A percentile compares a stretch with the other conserved stretches of the same genome.
Evolutionary conservation across 1,140 invertebrate species (phyloP).

Genomic region (Drosophila pallidifrons): DNA sequence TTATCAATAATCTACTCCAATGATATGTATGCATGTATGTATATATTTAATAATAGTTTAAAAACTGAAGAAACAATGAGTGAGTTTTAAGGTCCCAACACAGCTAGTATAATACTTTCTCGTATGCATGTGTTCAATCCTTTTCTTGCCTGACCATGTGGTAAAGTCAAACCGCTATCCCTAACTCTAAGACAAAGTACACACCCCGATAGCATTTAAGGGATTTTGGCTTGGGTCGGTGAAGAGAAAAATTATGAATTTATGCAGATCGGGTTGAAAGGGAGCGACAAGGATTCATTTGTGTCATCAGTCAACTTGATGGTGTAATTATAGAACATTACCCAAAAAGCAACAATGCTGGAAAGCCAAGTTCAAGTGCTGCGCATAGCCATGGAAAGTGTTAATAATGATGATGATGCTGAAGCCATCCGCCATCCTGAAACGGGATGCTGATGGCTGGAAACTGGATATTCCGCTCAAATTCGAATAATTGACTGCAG

Average conservation of each 20-base stretch:
- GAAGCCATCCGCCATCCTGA: slow-evolving; percentile 27
- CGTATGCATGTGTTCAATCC: not conserved
- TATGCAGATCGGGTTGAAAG: slow-evolving; percentile 75
- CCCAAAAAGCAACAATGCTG: slow-evolving; percentile 52
- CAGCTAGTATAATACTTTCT: not conserved
- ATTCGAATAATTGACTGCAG: slow-evolving; percentile 74
- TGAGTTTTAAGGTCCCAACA: no score
- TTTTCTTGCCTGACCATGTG: not conserved
- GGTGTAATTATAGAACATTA: slow-evolving; percentile 84
- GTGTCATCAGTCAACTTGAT: slow-evolving; percentile 85
- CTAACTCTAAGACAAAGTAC: slow-evolving; percentile 10
- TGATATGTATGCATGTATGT: no score
- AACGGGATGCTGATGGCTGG: slow-evolving; percentile 70
- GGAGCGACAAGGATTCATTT: slow-evolving; percentile 84
- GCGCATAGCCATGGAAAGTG: slow-evolving; percentile 63
- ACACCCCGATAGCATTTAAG: slow-evolving; percentile 12
- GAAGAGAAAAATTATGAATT: slow-evolving; percentile 77
- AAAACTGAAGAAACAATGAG: no score
- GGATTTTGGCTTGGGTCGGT: slow-evolving; percentile 15
- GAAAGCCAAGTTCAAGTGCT: slow-evolving; percentile 69
- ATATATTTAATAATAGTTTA: no score
- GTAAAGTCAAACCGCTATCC: slow-evolving; percentile 29
- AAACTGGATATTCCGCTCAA: slow-evolving; percentile 66
- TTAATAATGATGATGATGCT: slow-evolving; percentile 65
- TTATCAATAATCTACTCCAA: no score